Percentiles rank a stretch among this genome's conserved stretches.
Evolutionary conservation across 1,140 invertebrate genomes (phyloP).

Genomic region (Trichonephila clavata): DNA sequence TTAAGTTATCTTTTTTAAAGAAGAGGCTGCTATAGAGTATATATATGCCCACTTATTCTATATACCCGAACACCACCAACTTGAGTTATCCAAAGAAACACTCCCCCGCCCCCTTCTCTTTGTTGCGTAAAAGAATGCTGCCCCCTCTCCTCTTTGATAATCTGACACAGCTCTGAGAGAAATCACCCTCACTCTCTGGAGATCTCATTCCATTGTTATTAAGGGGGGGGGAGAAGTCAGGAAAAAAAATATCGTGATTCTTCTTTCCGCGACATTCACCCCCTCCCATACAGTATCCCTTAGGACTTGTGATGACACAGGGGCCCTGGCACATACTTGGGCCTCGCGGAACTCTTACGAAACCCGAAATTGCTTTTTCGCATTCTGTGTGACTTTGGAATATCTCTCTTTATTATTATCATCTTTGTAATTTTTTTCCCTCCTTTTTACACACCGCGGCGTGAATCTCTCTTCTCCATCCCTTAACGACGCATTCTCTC

Average conservation of each 20-base stretch:
- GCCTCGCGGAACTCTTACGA: constrained; percentile 8
- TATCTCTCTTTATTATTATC: constrained; percentile 23
- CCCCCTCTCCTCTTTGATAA: background rate
- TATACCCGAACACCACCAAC: background rate
- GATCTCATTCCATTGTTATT: constrained; percentile 59
- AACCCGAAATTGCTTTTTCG: constrained; percentile 43
- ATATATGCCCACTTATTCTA: background rate
- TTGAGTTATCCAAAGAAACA: background rate
- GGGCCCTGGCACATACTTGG: constrained; percentile 33
- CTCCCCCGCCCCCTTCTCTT: no score
- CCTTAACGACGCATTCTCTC: constrained; percentile 50
- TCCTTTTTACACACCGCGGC: background rate
- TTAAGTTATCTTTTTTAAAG: background rate
- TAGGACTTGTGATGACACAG: constrained; percentile 22
- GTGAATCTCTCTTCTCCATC: background rate
- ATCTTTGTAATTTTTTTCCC: background rate
- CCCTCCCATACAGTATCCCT: background rate
- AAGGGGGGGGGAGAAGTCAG: background rate
- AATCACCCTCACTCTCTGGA: background rate
- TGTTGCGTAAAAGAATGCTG: constrained; percentile 12
- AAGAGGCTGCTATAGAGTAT: background rate
- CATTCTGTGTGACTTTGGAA: constrained; percentile 9
- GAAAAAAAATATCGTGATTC: constrained; percentile 42
- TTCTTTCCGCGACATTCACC: background rate
- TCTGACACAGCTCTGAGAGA: constrained; percentile 19